Evolutionary conservation across 2,113 vertebrate genomes (phyloP), one percentile per base, ranked within the genome.

Genomic region (Apus apus): DNA sequence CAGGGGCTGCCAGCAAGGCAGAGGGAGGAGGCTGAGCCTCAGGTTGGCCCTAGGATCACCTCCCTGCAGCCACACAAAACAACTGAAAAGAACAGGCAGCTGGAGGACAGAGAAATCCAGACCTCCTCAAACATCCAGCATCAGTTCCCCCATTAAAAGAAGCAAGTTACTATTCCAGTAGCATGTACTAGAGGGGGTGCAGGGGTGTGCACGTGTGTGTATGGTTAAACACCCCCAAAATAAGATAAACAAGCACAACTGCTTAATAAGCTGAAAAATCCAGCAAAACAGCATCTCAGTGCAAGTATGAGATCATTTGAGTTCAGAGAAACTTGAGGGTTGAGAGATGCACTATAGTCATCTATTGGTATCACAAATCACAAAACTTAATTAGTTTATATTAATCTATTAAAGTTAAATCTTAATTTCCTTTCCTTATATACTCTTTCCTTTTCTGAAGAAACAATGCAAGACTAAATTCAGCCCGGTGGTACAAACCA

Each of bases 151-250:
- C 80, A 84, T 76, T 65, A 74, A 79, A 66, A 84, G 40, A 46
- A 86, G 72, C 26, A 48, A 83, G 53, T 86, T 83, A 50, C 67
- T 86, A 60, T 89, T 77, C 79, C 80, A 88, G 58, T 34, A 72
- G 79, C 53, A n/a, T 66, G 50, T 2, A 1, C 21, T 21, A 14
- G 0, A 13, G 6, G 9, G 36, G 21, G 34, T 4, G 7, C 11
- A 10, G 9, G 27, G 7, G 4, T 18, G 43, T 36, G 34, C 30
- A 11, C 2, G 2, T 4, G 2, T 7, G 16, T 0, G 0, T 12
- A 7, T 5, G 14, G 45, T 68, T 65, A 86, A 83, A 83, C 45
- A 80, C 40, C 27, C 16, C 32, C 40, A 30, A 70, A 80, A 70
- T 43, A 83, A 48, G 29, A 68, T 15, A 85, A 87, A 77, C 10